phyloP scores from a whole-genome alignment of 2,113 vertebrate genomes.

The Poeciliopsis turrubarensis region DNA sequence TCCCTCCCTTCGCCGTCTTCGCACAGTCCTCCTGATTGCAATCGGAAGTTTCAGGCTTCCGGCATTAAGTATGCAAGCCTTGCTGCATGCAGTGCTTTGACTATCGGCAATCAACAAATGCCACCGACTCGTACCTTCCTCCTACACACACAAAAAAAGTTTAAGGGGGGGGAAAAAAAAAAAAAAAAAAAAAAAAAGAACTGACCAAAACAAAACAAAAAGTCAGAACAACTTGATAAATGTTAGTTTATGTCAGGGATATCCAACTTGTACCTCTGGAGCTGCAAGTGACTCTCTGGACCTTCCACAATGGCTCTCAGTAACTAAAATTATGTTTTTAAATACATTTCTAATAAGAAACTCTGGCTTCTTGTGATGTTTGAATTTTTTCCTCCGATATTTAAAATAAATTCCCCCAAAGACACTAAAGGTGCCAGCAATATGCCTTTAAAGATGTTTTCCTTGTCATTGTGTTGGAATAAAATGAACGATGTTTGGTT shows the following conservation, averaged over 20 bases:
- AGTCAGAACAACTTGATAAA: neutral
- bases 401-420: too few relatives aligned
- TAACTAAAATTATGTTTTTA: too few relatives aligned
- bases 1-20: conserved; percentile 34
- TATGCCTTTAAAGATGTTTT: too few relatives aligned
- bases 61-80: conserved; percentile 57
- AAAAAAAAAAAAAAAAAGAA: conserved; percentile 6
- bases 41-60: conserved; percentile 48
- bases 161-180: neutral
- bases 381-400: too few relatives aligned
- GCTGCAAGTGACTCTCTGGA: too few relatives aligned
- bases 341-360: too few relatives aligned
- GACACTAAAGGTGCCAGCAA: too few relatives aligned
- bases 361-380: too few relatives aligned
- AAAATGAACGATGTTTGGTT: too few relatives aligned
- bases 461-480: too few relatives aligned
- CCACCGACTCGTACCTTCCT: conserved; percentile 33
- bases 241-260: neutral
- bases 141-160: neutral
- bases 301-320: too few relatives aligned
- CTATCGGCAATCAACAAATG: conserved; percentile 68
- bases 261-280: too few relatives aligned
- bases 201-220: neutral
- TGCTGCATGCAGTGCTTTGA: conserved; percentile 42
- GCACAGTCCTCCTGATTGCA: conserved; percentile 64